Evolutionary conservation across 2,888 invertebrate species (phyloP).

Genomic region (Oxystoma pomonae): DNA sequence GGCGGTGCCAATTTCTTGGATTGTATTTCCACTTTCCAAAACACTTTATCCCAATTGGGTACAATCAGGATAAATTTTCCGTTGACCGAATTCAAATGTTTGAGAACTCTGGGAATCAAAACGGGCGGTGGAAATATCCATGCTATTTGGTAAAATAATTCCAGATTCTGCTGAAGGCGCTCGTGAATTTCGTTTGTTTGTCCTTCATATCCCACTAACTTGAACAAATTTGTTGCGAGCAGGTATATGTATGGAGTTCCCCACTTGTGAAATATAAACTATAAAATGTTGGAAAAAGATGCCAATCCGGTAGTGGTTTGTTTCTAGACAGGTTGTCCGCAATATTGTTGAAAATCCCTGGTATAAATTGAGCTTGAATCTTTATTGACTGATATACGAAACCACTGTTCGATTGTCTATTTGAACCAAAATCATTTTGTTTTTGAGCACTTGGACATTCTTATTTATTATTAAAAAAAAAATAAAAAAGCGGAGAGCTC

Average conservation of each 20-base stretch:
- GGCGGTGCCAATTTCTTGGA: not conserved
- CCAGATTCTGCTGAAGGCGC: not conserved
- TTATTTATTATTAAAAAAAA: too few relatives aligned
- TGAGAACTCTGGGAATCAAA: not conserved
- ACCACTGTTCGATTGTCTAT: too few relatives aligned
- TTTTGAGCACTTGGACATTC: too few relatives aligned
- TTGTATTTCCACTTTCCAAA: not conserved
- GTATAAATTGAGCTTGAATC: too few relatives aligned
- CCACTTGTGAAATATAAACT: not conserved
- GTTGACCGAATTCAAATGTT: not conserved
- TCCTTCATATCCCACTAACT: not conserved
- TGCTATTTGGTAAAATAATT: not conserved
- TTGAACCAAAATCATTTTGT: too few relatives aligned
- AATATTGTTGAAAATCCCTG: too few relatives aligned
- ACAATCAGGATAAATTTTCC: not conserved
- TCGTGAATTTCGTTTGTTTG: conserved; percentile 7
- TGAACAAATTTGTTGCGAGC: not conserved
- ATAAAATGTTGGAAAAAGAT: not conserved
- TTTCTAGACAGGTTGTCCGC: not conserved
- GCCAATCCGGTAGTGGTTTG: not conserved
- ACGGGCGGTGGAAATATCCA: not conserved
- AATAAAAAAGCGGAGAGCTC: too few relatives aligned
- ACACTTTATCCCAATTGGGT: not conserved
- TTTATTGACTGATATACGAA: too few relatives aligned
- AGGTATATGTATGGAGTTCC: not conserved